Base-by-base conservation (phyloP, 2,797 vertebrate species). In the Tinamus major region DNA sequence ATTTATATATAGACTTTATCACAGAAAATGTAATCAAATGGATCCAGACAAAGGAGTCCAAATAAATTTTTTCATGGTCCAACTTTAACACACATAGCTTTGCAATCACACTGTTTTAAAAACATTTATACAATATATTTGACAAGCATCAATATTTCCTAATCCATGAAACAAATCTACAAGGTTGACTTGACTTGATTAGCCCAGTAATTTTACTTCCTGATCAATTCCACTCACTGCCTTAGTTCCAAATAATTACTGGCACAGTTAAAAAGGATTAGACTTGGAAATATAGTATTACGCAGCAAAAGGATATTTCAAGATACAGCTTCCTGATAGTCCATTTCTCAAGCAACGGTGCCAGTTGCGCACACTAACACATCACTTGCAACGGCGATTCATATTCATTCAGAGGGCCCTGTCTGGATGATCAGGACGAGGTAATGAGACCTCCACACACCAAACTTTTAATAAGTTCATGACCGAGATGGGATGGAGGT, bases 111-210 rank as follows among this genome's bases (percentile, higher is more conserved):
- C 18, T 17, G 19, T 65, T 86, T 80, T 79, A 13, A 0, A 67
- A 95, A 55, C 77, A 91, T 55, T 75, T 89, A 82, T 31, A 58
- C 53, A 79, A 84, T 20, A 10, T 7, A 91, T 77, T 81, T 91
- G 48, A 85, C 33, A 69, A 35, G 53, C 61, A 64, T 72, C 85
- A n/a, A 23, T 64, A 74, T 55, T 85, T 91, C 91, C 83, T 79
- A 88, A 79, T 59, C 55, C 63, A 65, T 31, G 63, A 81, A 93
- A 94, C n/a, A 79, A 91, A 90, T 53, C 46, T 84, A 17, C 48
- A 44, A 49, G 48, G 55, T 55, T 91, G 79, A 79, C 71, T 58
- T 76, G 76, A 72, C 71, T 69, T 48, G 68, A 82, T 71, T 11
- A 88, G 46, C 39, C 35, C 42, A 17, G 35, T 53, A 61, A 80